phyloP scores from a whole-genome alignment of 2,113 vertebrate genomes.

The Scalopus aquaticus region DNA sequence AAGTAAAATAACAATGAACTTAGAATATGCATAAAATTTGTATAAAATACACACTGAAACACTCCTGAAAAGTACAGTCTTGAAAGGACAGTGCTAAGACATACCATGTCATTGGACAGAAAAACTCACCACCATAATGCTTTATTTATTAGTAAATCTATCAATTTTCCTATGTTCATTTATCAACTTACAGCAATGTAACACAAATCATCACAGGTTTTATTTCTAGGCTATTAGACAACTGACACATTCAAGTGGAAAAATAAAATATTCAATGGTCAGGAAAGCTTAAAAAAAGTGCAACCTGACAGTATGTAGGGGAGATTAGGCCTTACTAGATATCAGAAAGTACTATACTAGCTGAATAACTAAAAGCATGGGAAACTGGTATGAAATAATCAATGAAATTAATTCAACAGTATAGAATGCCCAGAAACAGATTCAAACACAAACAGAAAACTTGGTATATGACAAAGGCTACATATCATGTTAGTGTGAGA shows the following conservation, averaged over 20 bases:
- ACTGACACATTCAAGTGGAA: not conserved
- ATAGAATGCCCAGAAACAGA: not conserved
- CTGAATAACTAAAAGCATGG: not conserved
- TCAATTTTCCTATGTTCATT: not conserved
- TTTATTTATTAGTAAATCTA: conserved; percentile 10
- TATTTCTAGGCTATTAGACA: not conserved
- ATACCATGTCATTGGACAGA: not conserved
- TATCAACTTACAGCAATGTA: not conserved
- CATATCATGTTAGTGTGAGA: not conserved
- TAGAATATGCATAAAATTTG: not conserved
- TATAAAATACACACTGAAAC: not conserved
- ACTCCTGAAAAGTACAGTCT: not conserved
- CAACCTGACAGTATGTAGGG: not conserved
- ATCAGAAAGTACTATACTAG: not conserved
- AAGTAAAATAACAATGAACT: not conserved
- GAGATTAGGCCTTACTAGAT: not conserved
- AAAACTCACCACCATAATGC: not conserved
- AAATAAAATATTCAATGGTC: not conserved
- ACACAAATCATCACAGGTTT: not conserved
- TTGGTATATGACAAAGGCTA: not conserved
- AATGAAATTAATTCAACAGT: not conserved
- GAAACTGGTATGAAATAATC: not conserved
- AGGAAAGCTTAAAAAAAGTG: not conserved
- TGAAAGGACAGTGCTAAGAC: not conserved
- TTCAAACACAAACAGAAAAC: not conserved